Conservation (phyloP, 2,888 invertebrate genomes). For the Plagiodera versicolora region DNA sequence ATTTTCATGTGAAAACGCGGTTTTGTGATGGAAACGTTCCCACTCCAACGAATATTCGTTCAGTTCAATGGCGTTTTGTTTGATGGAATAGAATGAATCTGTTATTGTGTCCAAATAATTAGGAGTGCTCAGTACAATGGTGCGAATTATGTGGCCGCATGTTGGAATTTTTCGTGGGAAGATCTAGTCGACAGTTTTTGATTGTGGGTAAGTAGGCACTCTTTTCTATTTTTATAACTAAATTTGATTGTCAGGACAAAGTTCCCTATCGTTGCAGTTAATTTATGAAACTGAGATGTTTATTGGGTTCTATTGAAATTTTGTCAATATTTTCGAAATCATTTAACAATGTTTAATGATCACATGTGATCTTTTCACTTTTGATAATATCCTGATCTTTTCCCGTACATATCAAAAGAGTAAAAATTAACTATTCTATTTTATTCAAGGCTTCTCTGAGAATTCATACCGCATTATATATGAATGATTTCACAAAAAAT, state of each 20-base stretch:
- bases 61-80: conserved; percentile 2
- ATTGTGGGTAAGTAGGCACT: conserved; percentile 5
- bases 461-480: too few species aligned
- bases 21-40: conserved; percentile 12
- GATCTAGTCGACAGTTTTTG: conserved; percentile 9
- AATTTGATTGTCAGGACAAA: background rate
- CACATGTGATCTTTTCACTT: too few species aligned
- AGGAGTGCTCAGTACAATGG: conserved; percentile 20
- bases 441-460: too few species aligned
- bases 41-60: conserved; percentile 1
- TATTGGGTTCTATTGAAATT: too few species aligned
- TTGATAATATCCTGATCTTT: too few species aligned
- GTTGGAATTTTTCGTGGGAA: conserved; percentile 27
- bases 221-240: background rate
- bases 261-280: background rate
- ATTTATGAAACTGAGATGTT: too few species aligned
- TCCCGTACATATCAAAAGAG: too few species aligned
- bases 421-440: too few species aligned
- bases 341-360: too few species aligned
- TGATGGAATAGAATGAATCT: conserved; percentile 1
- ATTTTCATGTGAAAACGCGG: conserved; percentile 3
- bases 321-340: too few species aligned
- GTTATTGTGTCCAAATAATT: conserved; percentile 14
- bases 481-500: too few species aligned
- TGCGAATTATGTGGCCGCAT: conserved; percentile 28